Percentiles rank a stretch among this genome's conserved stretches.
Conservation (phyloP, 1,140 invertebrate species). For the Agrypnia vestita region DNA sequence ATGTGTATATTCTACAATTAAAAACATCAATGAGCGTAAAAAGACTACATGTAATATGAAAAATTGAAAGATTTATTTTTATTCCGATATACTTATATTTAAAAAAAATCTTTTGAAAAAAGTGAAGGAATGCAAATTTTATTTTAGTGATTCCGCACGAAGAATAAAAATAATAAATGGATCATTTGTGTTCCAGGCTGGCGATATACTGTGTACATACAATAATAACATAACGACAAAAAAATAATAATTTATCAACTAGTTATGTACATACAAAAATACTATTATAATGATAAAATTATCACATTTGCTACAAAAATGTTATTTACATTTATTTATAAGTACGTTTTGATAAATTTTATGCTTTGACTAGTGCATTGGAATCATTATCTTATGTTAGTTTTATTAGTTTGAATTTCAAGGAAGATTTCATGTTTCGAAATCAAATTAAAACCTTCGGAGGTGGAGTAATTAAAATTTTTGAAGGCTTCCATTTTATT, state of each 20-base stretch:
- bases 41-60: no score
- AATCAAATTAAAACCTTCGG: not conserved
- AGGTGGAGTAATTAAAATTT: not conserved
- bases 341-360: not conserved
- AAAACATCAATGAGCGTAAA: no score
- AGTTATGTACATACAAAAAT: not conserved
- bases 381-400: not conserved
- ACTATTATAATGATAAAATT: conserved; percentile 9
- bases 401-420: not conserved
- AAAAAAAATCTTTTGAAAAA: no score
- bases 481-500: not conserved
- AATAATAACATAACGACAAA: no score
- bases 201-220: no score
- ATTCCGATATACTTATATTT: no score
- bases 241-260: not conserved
- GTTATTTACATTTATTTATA: conserved; percentile 9
- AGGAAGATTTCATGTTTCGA: not conserved
- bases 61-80: no score
- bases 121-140: no score
- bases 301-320: conserved; percentile 26
- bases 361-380: not conserved
- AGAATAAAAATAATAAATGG: no score
- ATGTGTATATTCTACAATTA: no score
- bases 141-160: no score
- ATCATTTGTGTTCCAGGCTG: no score